Percentiles rank a stretch among this genome's conserved stretches.
Evolutionary conservation across 2,797 vertebrate species (phyloP).

Genomic region (Rhodeus uyekii): DNA sequence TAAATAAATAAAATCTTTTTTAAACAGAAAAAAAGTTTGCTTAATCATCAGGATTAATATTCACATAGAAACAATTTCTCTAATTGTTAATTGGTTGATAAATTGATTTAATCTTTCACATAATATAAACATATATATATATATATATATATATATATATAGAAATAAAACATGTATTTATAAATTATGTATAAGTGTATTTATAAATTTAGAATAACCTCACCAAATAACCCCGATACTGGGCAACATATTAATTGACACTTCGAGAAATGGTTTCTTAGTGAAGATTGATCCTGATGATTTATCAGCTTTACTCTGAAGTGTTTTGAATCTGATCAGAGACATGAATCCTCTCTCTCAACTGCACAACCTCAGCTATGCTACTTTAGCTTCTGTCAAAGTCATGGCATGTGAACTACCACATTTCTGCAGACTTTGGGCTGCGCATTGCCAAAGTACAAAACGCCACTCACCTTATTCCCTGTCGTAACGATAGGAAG

Average conservation of each 20-base stretch:
- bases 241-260: background rate
- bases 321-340: background rate
- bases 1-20: too few relatives aligned
- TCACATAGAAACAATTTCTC: too few relatives aligned
- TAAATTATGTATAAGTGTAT: too few relatives aligned
- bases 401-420: background rate
- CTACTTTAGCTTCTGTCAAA: constrained; percentile 36
- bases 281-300: too few relatives aligned
- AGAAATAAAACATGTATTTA: too few relatives aligned
- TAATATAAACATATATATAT: too few relatives aligned
- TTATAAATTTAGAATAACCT: background rate
- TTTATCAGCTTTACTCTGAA: background rate
- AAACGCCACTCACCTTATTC: constrained; percentile 62
- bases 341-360: too few relatives aligned
- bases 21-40: too few relatives aligned
- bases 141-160: too few relatives aligned
- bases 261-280: background rate
- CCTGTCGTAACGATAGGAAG: constrained; percentile 2
- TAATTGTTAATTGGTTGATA: too few relatives aligned
- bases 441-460: background rate
- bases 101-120: too few relatives aligned
- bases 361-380: background rate
- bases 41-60: too few relatives aligned
- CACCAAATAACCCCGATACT: background rate
- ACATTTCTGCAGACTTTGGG: background rate